phyloP scores from a whole-genome alignment of 1,140 invertebrate genomes.

The Dendrolimus punctatus region DNA sequence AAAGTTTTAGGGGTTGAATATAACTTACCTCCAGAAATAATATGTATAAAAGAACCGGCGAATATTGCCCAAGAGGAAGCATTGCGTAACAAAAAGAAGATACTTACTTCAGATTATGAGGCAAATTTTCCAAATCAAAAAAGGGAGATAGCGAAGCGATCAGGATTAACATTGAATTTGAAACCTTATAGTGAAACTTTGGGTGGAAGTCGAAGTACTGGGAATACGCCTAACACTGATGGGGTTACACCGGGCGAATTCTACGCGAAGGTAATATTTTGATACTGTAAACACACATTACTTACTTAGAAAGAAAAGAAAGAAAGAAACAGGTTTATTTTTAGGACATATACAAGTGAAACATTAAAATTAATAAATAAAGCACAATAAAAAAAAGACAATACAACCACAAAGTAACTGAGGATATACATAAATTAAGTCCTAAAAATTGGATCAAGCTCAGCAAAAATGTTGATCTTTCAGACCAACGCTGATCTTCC shows the following conservation, averaged over 20 bases:
- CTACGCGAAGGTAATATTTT: slow-evolving; percentile 38
- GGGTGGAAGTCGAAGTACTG: slow-evolving; percentile 9
- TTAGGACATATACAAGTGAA: no score
- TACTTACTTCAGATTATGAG: slow-evolving; percentile 39
- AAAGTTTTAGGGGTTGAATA: slow-evolving; percentile 58
- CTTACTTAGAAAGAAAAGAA: no score
- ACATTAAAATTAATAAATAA: no score
- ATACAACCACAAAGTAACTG: no score
- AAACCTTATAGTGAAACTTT: slow-evolving; percentile 42
- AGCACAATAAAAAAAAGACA: no score
- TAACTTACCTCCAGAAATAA: slow-evolving; percentile 32
- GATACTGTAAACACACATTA: background rate
- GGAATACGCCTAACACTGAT: slow-evolving; percentile 34
- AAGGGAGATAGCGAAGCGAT: slow-evolving; percentile 31
- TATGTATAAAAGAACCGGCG: slow-evolving; percentile 27
- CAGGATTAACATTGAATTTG: slow-evolving; percentile 56
- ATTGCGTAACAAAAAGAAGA: slow-evolving; percentile 32
- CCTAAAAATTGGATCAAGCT: no score
- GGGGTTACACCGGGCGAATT: slow-evolving; percentile 55
- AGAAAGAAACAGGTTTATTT: no score
- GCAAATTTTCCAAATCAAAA: slow-evolving; percentile 12
- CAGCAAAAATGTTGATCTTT: no score
- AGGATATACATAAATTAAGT: no score
- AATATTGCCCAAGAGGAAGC: slow-evolving; percentile 51
- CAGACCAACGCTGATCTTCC: no score